These are phyloP conservation scores for Chionomys nivalis DNA, from an alignment of 2,113 vertebrate genomes.

Conservation along the genomic window DNA sequence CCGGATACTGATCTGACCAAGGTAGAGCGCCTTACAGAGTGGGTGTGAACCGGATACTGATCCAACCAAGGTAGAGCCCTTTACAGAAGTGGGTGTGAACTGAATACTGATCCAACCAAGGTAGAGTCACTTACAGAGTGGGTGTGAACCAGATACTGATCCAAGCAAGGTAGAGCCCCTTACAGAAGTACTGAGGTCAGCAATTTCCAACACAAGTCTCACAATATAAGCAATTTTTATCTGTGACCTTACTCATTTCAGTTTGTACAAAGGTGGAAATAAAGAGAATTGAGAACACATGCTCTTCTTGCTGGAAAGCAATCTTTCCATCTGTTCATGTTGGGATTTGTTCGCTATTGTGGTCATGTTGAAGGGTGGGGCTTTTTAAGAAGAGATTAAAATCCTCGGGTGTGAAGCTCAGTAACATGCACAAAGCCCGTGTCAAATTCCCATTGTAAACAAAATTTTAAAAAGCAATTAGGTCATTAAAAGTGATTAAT, in stretches of 20 bases:
- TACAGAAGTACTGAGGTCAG: not conserved
- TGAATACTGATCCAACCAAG: not conserved
- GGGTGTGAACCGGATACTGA: not conserved
- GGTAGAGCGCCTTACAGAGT: not conserved
- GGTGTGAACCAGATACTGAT: no score
- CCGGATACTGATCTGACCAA: not conserved
- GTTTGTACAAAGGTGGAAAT: not conserved
- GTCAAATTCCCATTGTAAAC: not conserved
- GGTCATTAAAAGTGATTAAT: not conserved
- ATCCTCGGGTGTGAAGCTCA: not conserved
- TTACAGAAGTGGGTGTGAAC: not conserved
- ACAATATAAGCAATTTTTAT: not conserved
- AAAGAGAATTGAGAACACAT: not conserved
- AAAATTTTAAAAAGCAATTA: not conserved
- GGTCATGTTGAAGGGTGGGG: not conserved
- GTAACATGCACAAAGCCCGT: not conserved
- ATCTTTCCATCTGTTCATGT: not conserved
- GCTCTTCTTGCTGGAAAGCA: not conserved
- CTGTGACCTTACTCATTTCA: not conserved
- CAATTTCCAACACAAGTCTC: not conserved
- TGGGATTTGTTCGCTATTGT: not conserved
- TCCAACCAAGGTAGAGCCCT: not conserved
- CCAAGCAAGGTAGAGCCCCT: no score
- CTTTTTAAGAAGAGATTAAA: not conserved
- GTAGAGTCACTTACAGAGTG: no score